These are phyloP conservation scores for Liodrosophila aerea DNA, from an alignment of 2,888 invertebrate species.

Conservation along the genomic window DNA sequence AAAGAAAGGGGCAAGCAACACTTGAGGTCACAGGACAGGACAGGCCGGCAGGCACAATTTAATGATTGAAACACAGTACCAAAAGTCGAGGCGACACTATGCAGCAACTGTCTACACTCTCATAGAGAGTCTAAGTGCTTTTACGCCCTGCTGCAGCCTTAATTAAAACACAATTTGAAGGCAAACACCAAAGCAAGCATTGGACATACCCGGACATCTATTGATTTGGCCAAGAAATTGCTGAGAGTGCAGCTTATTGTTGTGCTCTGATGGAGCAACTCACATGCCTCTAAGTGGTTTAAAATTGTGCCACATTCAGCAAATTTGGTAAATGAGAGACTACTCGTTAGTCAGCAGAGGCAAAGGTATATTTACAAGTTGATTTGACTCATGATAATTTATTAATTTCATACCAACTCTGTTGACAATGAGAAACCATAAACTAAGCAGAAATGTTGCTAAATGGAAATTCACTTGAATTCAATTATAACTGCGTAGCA, in stretches of 20 bases:
- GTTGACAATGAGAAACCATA: background rate
- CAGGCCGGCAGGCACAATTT: slow-evolving; percentile 33
- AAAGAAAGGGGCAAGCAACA: slow-evolving; percentile 43
- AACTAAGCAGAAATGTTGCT: background rate
- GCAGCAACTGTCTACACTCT: slow-evolving; percentile 4
- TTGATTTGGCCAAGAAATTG: slow-evolving; percentile 29
- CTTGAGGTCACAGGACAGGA: slow-evolving; percentile 32
- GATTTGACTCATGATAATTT: no score
- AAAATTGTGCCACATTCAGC: no score
- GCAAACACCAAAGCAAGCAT: slow-evolving; percentile 19
- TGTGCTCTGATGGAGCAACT: background rate
- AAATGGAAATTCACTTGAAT: slow-evolving; percentile 6
- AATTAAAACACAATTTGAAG: slow-evolving; percentile 60
- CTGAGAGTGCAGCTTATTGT: slow-evolving; percentile 16
- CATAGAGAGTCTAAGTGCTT: background rate
- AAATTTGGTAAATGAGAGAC: no score
- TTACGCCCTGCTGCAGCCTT: slow-evolving; percentile 40
- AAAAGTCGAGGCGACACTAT: slow-evolving; percentile 23
- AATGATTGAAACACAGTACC: slow-evolving; percentile 36
- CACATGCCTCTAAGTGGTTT: no score
- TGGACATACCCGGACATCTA: slow-evolving; percentile 15
- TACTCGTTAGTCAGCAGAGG: background rate
- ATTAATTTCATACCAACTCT: no score
- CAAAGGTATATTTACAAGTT: no score
- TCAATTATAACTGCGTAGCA: slow-evolving; percentile 16